These are phyloP conservation scores for Chlamydotis undulata DNA, from an alignment of 2,113 vertebrate species.

Conservation along the genomic window DNA sequence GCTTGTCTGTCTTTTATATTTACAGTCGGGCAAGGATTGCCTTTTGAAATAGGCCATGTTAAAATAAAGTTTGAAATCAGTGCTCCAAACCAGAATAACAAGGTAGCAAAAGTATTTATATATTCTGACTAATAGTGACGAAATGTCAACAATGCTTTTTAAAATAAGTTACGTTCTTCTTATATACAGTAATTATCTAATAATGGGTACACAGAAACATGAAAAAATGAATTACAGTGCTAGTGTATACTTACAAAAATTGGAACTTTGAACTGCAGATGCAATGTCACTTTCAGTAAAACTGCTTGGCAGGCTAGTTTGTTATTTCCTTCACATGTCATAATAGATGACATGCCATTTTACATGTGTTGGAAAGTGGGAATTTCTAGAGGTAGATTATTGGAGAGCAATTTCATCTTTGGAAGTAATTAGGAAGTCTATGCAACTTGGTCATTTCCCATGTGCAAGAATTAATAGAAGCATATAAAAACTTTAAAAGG, in stretches of 20 bases:
- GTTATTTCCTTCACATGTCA: background rate
- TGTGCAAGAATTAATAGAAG: background rate
- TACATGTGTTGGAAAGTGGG: background rate
- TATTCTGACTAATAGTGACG: background rate
- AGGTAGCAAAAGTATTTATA: background rate
- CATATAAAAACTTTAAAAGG: background rate
- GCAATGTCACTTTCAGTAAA: background rate
- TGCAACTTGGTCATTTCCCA: background rate
- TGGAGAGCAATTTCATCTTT: background rate
- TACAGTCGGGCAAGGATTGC: background rate
- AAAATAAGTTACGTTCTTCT: background rate
- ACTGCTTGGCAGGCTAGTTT: background rate
- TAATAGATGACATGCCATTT: background rate
- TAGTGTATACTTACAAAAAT: background rate
- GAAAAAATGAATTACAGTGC: background rate
- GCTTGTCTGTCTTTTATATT: background rate
- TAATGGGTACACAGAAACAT: background rate
- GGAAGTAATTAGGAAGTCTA: background rate
- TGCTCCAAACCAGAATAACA: background rate
- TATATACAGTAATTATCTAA: background rate
- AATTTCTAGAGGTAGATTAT: background rate
- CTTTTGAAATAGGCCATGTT: background rate
- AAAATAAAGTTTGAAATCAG: background rate
- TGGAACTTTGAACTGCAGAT: background rate
- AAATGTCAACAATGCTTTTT: background rate